phyloP scores from a whole-genome alignment of 2,888 invertebrate genomes.

The Ochlodes sylvanus region DNA sequence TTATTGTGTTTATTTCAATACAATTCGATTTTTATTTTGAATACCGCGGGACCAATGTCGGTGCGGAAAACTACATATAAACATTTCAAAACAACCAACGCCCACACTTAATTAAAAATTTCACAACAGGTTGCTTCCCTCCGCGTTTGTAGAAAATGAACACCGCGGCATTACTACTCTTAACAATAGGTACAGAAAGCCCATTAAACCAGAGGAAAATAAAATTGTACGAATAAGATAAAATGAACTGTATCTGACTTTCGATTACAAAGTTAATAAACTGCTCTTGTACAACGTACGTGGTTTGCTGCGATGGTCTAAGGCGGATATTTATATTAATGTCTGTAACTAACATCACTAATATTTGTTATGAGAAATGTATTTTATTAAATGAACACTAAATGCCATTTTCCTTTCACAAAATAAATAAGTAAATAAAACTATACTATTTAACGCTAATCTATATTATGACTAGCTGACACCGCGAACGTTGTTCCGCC shows the following conservation, averaged over 20 bases:
- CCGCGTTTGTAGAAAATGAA: conserved; percentile 53
- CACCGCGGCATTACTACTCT: conserved; percentile 43
- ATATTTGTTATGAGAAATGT: not conserved
- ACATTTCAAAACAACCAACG: conserved; percentile 55
- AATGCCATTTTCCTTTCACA: not conserved
- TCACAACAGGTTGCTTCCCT: conserved; percentile 75
- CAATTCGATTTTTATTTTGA: no score
- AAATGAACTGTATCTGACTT: conserved; percentile 38
- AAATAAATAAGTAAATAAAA: no score
- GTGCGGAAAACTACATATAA: conserved; percentile 46
- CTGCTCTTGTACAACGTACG: conserved; percentile 8
- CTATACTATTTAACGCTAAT: no score
- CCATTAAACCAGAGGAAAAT: conserved; percentile 36
- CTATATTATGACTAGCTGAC: no score
- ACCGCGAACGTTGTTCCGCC: no score
- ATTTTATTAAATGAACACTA: not conserved
- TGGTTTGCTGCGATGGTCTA: not conserved
- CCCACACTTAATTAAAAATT: conserved; percentile 77
- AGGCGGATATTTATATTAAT: not conserved
- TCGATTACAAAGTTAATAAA: conserved; percentile 36
- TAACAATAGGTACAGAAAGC: conserved; percentile 49
- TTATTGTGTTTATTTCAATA: no score
- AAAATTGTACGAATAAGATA: conserved; percentile 36
- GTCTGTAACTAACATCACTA: not conserved
- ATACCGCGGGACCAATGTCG: no score